These are phyloP conservation scores for Eupithecia pulchellata DNA, from an alignment of 2,888 invertebrate species.

Conservation along the genomic window DNA sequence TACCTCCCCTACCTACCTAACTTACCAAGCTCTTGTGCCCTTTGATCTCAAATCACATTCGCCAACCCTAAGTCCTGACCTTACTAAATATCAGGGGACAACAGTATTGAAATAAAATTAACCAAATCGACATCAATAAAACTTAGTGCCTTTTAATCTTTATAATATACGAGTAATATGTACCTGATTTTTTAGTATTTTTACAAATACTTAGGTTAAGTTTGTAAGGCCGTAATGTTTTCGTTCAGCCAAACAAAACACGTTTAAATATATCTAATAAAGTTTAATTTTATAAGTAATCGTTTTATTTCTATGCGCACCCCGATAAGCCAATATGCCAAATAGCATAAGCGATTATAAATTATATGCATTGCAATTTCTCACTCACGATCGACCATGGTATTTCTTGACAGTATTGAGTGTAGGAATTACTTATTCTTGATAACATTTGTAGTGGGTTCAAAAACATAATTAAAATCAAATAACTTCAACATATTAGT, in stretches of 20 bases:
- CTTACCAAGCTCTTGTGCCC: neutral
- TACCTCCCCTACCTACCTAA: too few species aligned
- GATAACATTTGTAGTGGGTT: too few species aligned
- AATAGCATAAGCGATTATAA: neutral
- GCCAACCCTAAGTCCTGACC: neutral
- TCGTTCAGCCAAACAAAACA: neutral
- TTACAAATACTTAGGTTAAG: neutral
- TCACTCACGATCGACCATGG: neutral
- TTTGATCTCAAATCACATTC: neutral
- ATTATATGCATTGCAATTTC: slow-evolving; percentile 1
- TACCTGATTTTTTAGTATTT: neutral
- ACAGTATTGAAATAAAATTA: too few species aligned
- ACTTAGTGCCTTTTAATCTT: neutral
- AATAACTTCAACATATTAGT: too few species aligned
- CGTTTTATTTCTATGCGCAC: neutral
- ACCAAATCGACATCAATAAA: neutral
- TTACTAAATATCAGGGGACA: neutral
- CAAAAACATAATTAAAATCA: too few species aligned
- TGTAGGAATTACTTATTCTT: too few species aligned
- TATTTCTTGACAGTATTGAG: neutral
- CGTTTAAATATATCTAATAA: neutral
- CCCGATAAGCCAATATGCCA: neutral
- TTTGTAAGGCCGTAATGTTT: neutral
- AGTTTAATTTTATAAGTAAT: neutral
- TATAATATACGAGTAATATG: too few species aligned